Evolutionary conservation across 2,113 vertebrate species (phyloP), one percentile per base, ranked within the genome.

Genomic region (Donacobius atricapilla): DNA sequence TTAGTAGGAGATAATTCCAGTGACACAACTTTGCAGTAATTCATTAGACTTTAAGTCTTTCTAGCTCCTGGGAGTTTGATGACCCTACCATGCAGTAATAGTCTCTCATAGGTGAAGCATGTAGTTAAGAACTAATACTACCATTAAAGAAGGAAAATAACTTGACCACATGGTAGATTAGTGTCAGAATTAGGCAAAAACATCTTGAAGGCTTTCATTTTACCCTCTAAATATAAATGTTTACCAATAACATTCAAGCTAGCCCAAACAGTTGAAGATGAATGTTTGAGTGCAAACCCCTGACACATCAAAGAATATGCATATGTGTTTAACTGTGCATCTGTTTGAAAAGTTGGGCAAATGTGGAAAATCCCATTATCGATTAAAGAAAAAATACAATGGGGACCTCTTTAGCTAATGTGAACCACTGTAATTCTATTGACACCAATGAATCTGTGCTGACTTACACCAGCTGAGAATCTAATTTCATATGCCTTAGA

Each of bases 371-470:
- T 94, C 70, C 83, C 83, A 54, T 94, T 90, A 94, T 28, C 5
- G 0, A 56, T 61, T 58, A 15, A 28, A 66, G 61, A 70, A 89
- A 56, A 89, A 73, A 42, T 42, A 82, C 90, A 89, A 87, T 39
- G 57, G 56, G 47, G 61, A 90, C 37, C 42, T 68, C 79, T 80
- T 87, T 83, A 69, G 76, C 51, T 83, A 79, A 77, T n/a, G 39
- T 58, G 81, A 96, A 91, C 89, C 95, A 87, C 82, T 63, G 27
- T 85, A 95, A 93, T 92, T 91, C 89, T 93, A 96, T 45, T 94
- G 95, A 95, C 83, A 91, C 83, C 71, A 89, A 65, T 0, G 0
- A 86, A 95, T 87, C 94, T 91, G 21, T 65, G 57, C 58, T 63
- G 92, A 87, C 64, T 86, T 95, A 93, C 11, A 81, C 90, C 85